A percentile compares a stretch with the other conserved stretches of the same genome.
These are phyloP conservation scores for Jacana jacana DNA, from an alignment of 2,113 vertebrate species.

Conservation along the genomic window DNA sequence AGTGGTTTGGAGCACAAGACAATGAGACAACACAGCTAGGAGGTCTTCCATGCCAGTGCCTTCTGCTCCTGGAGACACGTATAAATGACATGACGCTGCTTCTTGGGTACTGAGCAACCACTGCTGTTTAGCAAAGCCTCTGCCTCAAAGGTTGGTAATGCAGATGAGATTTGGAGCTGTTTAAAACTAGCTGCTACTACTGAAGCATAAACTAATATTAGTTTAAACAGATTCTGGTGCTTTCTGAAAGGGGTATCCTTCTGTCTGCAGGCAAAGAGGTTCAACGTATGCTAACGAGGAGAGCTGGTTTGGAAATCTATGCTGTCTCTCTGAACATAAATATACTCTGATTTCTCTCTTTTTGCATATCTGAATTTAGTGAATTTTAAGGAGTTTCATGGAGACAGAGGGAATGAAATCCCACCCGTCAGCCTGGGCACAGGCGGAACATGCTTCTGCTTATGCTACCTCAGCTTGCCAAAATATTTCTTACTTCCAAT, in stretches of 20 bases:
- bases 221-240: background rate
- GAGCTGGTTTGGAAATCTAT: background rate
- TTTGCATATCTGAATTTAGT: background rate
- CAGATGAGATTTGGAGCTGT: background rate
- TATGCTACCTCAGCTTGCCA: background rate
- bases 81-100: background rate
- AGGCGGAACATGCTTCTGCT: background rate
- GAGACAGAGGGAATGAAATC: background rate
- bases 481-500: background rate
- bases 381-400: background rate
- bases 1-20: background rate
- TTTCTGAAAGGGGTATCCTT: background rate
- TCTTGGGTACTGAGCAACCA: background rate
- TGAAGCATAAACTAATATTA: background rate
- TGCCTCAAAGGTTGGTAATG: background rate
- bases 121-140: background rate
- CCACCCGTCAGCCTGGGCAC: background rate
- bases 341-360: background rate
- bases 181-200: background rate
- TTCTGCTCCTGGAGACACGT: background rate
- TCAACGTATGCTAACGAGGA: accelerated
- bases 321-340: background rate
- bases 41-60: background rate
- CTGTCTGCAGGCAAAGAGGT: background rate
- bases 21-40: background rate